Percentiles rank a stretch among this genome's conserved stretches.
Conservation (phyloP, 2,797 vertebrate genomes). For the Acrossocheilus fasciatus region DNA sequence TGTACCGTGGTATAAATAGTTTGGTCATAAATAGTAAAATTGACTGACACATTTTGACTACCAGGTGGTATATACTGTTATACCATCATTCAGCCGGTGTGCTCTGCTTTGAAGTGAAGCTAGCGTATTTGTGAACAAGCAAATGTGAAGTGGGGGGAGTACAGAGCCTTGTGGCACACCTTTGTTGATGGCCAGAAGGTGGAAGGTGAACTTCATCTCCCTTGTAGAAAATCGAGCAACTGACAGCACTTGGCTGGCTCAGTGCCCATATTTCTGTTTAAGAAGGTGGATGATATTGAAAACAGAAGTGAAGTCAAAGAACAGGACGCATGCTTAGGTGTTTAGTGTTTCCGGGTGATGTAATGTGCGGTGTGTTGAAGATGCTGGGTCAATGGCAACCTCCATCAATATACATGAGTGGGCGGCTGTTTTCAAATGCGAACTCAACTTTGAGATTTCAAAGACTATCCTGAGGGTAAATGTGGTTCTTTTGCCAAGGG, state of each 20-base stretch:
- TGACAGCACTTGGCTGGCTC: conserved; percentile 1
- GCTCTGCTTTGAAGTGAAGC: not conserved
- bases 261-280: not conserved
- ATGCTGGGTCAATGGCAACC: not conserved
- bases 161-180: conserved; percentile 22
- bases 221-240: not conserved
- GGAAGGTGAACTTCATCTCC: conserved; percentile 11
- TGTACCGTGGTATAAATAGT: not conserved
- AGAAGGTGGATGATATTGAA: conserved; percentile 22
- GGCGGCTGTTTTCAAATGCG: conserved; percentile 4
- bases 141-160: not conserved
- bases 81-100: not conserved
- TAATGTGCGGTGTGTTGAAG: not conserved
- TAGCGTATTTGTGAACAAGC: not conserved
- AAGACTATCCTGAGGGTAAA: conserved; percentile 2
- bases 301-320: conserved; percentile 13
- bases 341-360: conserved; percentile 24
- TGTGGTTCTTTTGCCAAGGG: conserved; percentile 3
- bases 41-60: not conserved
- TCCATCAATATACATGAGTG: conserved; percentile 35
- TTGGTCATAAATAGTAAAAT: not conserved
- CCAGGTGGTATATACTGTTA: not conserved
- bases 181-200: conserved; percentile 24
- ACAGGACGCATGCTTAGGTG: not conserved
- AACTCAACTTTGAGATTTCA: conserved; percentile 22